Evolutionary conservation across 64 coral and sea anemone species (phyloP), one percentile per base, ranked within the genome.

Genomic region (Montipora capricornis): DNA sequence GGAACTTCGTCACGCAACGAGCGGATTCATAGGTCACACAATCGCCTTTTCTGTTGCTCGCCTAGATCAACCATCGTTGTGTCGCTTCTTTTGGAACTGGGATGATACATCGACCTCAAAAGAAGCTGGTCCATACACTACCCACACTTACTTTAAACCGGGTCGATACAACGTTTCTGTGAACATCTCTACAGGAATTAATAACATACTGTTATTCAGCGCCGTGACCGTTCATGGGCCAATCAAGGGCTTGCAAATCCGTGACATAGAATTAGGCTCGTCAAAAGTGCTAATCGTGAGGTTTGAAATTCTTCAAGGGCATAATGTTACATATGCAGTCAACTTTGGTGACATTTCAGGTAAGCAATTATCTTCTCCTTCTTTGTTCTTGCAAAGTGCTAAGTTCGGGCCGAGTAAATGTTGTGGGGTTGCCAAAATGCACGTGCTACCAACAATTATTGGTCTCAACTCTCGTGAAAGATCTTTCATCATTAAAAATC

Each of bases 11-110:
- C 82, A 86, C 47, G 66, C 66, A 7, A 9, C 62, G 5, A 68
- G 67, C 8, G 82, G 66, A 10, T 16, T 86, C 9, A 64, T 86
- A 71, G 82, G 66, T 50, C 66, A 86, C 6, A 44, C 82, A 49
- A 86, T 86, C 62, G 19, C 3, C 1, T 86, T 86, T 24, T 71
- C 82, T 4, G 66, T 86, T 11, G 61, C 19, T 50, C 62, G 49
- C 9, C 44, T 86, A 0, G 17, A 69, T 11, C 67, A 20, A 44
- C 64, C 64, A 49, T 5, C n/a, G 46, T 47, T 69, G 8, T 90
- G 84, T 55, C 57, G 29, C 52, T 90, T 90, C 77, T 14, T 85
- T 13, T 95, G 93, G 93, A 79, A 81, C 37, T 95, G 93, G 93
- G 71, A 55, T 5, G 93, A 90, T 90, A 47, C 77, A 58, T 95